Conservation (phyloP, 2,888 invertebrate species). For the Pseudolycoriella hygida region DNA sequence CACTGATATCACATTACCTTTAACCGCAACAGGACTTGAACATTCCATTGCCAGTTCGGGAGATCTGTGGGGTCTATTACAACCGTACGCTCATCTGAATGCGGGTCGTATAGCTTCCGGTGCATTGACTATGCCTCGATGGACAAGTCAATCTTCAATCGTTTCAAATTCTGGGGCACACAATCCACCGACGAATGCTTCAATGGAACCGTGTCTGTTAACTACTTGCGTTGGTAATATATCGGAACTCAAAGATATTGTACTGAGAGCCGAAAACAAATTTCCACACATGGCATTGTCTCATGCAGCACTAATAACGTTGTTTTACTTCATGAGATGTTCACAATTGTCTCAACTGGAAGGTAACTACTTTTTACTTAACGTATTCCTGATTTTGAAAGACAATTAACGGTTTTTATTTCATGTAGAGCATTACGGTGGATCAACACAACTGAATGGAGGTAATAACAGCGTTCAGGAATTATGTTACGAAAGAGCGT, state of each 20-base stretch:
- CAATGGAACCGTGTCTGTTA: slow-evolving; percentile 50
- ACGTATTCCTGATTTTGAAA: neutral
- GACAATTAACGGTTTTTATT: neutral
- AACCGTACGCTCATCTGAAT: slow-evolving; percentile 80
- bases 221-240: slow-evolving; percentile 81
- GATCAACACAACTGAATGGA: slow-evolving; percentile 10
- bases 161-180: slow-evolving; percentile 32
- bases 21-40: slow-evolving; percentile 66
- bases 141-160: slow-evolving; percentile 55
- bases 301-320: slow-evolving; percentile 53
- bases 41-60: slow-evolving; percentile 72
- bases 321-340: slow-evolving; percentile 86
- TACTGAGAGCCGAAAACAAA: slow-evolving; percentile 39
- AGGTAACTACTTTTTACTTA: slow-evolving; percentile 16
- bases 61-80: slow-evolving; percentile 76
- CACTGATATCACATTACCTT: slow-evolving; percentile 37
- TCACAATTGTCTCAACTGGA: slow-evolving; percentile 62
- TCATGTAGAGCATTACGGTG: neutral
- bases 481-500: slow-evolving; percentile 72
- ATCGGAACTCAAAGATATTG: slow-evolving; percentile 56
- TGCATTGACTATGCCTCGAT: slow-evolving; percentile 65
- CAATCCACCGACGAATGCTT: slow-evolving; percentile 24
- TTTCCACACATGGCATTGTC: slow-evolving; percentile 32
- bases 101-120: slow-evolving; percentile 78
- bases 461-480: slow-evolving; percentile 35